phyloP scores from a whole-genome alignment of 1,140 invertebrate species.

The Hypothenemus hampei region DNA sequence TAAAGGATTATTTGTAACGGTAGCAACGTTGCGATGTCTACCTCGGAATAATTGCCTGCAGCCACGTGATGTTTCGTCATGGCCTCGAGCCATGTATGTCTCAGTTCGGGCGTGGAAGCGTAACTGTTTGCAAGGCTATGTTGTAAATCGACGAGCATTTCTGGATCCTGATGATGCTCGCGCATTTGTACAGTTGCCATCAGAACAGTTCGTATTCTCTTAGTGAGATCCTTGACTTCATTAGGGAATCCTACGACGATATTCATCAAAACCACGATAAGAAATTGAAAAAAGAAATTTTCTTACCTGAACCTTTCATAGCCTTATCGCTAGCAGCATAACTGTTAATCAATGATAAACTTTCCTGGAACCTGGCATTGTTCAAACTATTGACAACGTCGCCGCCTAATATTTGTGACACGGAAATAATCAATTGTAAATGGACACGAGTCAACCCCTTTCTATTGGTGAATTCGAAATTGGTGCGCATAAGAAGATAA shows the following conservation, averaged over 20 bases:
- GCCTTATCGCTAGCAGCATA: constrained; percentile 89
- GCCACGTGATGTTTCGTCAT: constrained; percentile 82
- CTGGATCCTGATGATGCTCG: constrained; percentile 83
- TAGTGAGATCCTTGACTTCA: constrained; percentile 89
- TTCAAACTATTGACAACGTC: constrained; percentile 81
- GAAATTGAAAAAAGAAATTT: background rate
- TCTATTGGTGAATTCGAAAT: constrained; percentile 81
- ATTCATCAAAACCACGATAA: background rate
- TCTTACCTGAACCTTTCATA: constrained; percentile 78
- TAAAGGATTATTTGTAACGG: no score
- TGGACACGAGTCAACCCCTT: constrained; percentile 83
- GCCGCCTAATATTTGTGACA: constrained; percentile 85
- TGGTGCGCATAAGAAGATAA: constrained; percentile 87
- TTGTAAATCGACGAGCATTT: constrained; percentile 87
- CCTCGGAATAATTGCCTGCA: constrained; percentile 76
- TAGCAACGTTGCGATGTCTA: constrained; percentile 42
- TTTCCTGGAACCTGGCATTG: constrained; percentile 87
- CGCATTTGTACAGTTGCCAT: constrained; percentile 91
- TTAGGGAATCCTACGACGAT: constrained; percentile 64
- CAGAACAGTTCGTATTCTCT: constrained; percentile 85
- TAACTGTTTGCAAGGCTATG: constrained; percentile 92
- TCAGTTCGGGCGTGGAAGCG: constrained; percentile 85
- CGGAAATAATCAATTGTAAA: constrained; percentile 85
- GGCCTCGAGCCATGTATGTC: constrained; percentile 90
- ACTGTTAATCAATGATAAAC: constrained; percentile 85